Evolutionary conservation across 2,113 vertebrate genomes (phyloP), one percentile per base, ranked within the genome.

Genomic region (Sapayoa aenigma): DNA sequence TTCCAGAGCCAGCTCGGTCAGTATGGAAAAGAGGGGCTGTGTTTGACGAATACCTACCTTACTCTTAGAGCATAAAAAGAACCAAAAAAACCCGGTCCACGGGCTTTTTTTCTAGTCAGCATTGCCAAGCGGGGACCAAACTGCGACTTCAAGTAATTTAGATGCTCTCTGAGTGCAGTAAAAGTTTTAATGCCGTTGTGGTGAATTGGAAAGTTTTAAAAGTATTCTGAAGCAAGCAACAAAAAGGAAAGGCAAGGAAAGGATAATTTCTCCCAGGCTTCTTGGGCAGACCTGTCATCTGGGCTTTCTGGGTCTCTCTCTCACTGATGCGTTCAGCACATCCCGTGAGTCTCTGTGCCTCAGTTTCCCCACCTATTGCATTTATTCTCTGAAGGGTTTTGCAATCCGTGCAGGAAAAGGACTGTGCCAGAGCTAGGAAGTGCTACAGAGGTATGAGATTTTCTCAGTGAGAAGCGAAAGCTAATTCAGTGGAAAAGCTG

Each of bases 211-310:
- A 90, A 77, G 68, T 90, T 91, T 85, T 59, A 10, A 19, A 90
- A 88, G 59, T 73, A 30, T 79, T 91, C 53, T 89, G 41, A 94
- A 79, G 10, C 18, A 83, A 93, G 50, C 25, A 25, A 56, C 18
- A 60, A 28, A 17, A 31, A 25, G 16, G 24, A 6, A 56, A 23
- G 6, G 11, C 19, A 8, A 2, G 4, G 8, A 0, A 17, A 10
- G 18, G 33, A 47, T 90, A 68, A 89, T 71, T 81, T 86, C 27
- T 74, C 12, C 21, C 33, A 17, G 68, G 28, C 83, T 92, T 87
- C 44, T 65, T 68, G 76, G 65, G 76, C 52, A 78, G 65, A 90
- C 21, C 76, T 95, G 94, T 91, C 83, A 94, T 47, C 47, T 78
- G 55, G 68, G 79, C 68, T 94, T 81, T 89, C 44, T 87, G 87